Evolutionary conservation across 2,888 invertebrate species (phyloP).

Genomic region (Ectemnius continuus): DNA sequence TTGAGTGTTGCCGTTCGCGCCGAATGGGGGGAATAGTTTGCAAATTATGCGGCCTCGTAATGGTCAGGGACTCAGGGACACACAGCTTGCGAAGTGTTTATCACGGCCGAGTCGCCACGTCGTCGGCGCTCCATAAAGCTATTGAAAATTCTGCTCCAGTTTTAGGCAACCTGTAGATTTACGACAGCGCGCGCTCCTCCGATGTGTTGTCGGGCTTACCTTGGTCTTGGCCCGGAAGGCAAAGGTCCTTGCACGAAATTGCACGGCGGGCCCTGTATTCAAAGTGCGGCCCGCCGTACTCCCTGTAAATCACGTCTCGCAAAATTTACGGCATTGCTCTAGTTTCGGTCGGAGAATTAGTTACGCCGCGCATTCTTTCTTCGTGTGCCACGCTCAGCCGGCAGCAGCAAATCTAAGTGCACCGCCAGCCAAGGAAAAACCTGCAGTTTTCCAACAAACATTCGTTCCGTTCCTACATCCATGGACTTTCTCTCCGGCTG

Average conservation of each 20-base stretch:
- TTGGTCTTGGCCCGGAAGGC: constrained; percentile 9
- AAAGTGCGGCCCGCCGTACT: constrained; percentile 23
- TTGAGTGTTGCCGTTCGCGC: background rate
- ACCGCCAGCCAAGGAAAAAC: background rate
- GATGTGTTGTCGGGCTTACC: constrained; percentile 27
- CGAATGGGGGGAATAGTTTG: constrained; percentile 17
- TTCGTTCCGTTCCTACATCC: background rate
- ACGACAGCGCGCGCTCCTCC: constrained; percentile 40
- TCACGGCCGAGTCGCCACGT: constrained; percentile 22
- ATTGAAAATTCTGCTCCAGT: constrained; percentile 68
- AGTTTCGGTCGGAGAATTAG: constrained; percentile 57
- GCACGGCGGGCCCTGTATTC: constrained; percentile 37
- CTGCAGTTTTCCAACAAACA: constrained; percentile 1
- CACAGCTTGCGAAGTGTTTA: constrained; percentile 20
- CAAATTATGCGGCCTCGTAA: constrained; percentile 35
- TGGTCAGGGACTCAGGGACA: constrained; percentile 43
- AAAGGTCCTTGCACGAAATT: constrained; percentile 52
- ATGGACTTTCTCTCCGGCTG: background rate
- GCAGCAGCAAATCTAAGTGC: background rate
- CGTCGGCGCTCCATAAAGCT: constrained; percentile 52
- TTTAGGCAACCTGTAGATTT: constrained; percentile 69
- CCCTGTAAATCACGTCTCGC: constrained; percentile 61
- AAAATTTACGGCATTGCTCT: constrained; percentile 63
- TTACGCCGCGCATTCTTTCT: constrained; percentile 19
- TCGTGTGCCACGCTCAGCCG: background rate